Evolutionary conservation across 2,113 vertebrate genomes (phyloP), one percentile per base, ranked within the genome.

Genomic region (Haliaeetus leucogaster): DNA sequence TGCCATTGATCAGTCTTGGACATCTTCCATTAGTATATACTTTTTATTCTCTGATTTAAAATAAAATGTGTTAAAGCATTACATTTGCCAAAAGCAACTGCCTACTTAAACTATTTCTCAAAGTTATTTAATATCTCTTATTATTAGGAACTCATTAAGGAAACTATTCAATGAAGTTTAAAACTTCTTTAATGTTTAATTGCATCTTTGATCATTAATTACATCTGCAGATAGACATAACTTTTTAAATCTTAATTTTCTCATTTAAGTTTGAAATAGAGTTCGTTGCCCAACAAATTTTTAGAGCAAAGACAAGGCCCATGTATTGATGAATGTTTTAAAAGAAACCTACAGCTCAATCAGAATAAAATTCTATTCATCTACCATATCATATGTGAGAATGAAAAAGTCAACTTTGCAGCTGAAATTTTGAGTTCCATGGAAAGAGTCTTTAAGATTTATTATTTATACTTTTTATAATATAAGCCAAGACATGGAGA

Each of bases 161-260:
- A 93, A 95, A 92, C 48, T 66, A 55, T 90, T 95, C 53, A 78
- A 63, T 38, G 63, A 96, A 94, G 76, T 96, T 95, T 92, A 88
- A 96, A 95, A 81, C 29, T 93, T 42, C 67, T 96, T 97, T 81
- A 92, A 96, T 86, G 62, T 94, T 97, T 97, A 96, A 96, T 96
- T 93, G 38, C 88, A 77, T 86, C 59, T 92, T 88, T 93, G 50
- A 93, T 88, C 88, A 95, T 97, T 93, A 94, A 95, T 95, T 96
- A 95, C 36, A 70, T 88, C 34, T 81, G 55, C 53, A 68, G 86
- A 94, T 23, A 94, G 94, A 67, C n/a, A 66, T 83, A 93, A 86
- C 82, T 92, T 95, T 95, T 96, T 66, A 96, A 92, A 97, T 88
- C 92, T 96, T 96, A 94, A 92, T 96, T 88, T 95, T 95, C 76